Conservation (phyloP, 1,140 invertebrate species). For the Euura saliciscinereae region DNA sequence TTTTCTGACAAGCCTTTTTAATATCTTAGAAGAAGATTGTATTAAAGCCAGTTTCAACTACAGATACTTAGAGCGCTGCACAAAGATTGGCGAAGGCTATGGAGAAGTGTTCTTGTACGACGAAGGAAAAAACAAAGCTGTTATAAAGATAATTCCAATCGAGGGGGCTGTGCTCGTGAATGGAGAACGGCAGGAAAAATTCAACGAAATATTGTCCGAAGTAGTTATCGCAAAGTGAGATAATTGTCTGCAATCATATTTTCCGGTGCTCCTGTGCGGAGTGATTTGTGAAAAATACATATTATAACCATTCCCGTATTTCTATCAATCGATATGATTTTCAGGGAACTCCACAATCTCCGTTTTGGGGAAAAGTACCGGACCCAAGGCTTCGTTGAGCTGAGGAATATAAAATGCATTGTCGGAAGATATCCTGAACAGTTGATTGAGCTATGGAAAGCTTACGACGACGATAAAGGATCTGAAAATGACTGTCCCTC, state of each 20-base stretch:
- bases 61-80: constrained; percentile 68
- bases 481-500: constrained; percentile 84
- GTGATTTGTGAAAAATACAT: too few relatives aligned
- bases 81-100: constrained; percentile 92
- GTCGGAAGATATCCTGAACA: constrained; percentile 75
- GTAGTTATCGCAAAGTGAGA: constrained; percentile 83
- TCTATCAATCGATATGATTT: too few relatives aligned
- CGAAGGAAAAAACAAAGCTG: constrained; percentile 58
- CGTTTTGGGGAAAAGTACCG: constrained; percentile 61
- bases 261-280: too few relatives aligned
- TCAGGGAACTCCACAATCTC: constrained; percentile 76
- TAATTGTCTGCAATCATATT: constrained; percentile 17
- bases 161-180: constrained; percentile 79
- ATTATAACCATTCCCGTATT: too few relatives aligned
- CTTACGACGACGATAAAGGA: constrained; percentile 71
- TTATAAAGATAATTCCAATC: constrained; percentile 87
- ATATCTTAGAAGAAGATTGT: too few relatives aligned
- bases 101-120: constrained; percentile 86
- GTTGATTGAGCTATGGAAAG: constrained; percentile 80
- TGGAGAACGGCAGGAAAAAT: constrained; percentile 86
- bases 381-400: constrained; percentile 74
- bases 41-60: too few relatives aligned
- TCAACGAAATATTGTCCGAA: constrained; percentile 86
- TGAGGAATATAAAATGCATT: constrained; percentile 70
- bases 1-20: too few relatives aligned